Percentiles rank a stretch among this genome's conserved stretches.
Evolutionary conservation across 2,888 invertebrate genomes (phyloP).

Genomic region (Polyommatus iphigenia): DNA sequence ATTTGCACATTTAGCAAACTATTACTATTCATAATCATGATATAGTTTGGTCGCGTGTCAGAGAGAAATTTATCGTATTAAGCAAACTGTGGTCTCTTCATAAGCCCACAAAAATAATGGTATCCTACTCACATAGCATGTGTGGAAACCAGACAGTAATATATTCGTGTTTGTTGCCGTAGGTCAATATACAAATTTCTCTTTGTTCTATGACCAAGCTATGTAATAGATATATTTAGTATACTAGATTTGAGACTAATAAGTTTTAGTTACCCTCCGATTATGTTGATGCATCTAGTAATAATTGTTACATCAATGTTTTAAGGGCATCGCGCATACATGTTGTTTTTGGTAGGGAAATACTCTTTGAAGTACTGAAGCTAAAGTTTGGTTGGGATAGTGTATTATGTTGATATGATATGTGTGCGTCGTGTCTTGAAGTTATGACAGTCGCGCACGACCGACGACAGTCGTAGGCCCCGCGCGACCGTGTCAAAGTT

Average conservation of each 20-base stretch:
- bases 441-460: no score
- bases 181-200: no score
- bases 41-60: neutral
- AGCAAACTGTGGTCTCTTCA: no score
- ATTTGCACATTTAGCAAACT: neutral
- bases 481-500: no score
- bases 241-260: neutral
- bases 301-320: neutral
- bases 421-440: no score
- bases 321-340: neutral
- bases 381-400: no score
- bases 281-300: neutral
- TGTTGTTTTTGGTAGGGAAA: neutral
- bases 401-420: neutral
- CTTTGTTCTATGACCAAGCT: neutral
- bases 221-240: neutral
- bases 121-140: no score
- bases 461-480: no score
- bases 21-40: neutral
- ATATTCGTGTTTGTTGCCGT: no score
- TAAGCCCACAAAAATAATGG: no score
- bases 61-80: no score
- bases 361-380: neutral
- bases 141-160: no score
- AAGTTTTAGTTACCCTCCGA: neutral